A percentile compares a stretch with the other conserved stretches of the same genome.
Evolutionary conservation across 2,113 vertebrate species (phyloP).

Genomic region (Psittacara wagleri): DNA sequence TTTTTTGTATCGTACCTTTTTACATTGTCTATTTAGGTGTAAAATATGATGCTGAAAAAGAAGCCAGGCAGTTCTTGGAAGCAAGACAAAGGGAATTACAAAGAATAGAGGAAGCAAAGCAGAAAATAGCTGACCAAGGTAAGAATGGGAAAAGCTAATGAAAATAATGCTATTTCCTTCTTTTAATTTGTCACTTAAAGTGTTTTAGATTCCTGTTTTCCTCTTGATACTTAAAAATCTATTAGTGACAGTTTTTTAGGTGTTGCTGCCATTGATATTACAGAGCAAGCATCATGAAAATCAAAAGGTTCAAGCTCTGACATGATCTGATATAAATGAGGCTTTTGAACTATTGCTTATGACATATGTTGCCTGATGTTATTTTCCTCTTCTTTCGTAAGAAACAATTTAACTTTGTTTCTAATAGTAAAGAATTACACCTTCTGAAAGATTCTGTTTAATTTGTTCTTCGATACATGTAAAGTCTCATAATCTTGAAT

Average conservation of each 20-base stretch:
- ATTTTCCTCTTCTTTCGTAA: not conserved
- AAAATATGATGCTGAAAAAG: conserved; percentile 94
- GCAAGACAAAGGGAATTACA: conserved; percentile 90
- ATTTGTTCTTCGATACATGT: not conserved
- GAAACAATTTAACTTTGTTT: not conserved
- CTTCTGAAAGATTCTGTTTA: not conserved
- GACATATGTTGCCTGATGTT: not conserved
- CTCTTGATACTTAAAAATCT: not conserved
- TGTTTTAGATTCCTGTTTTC: not conserved
- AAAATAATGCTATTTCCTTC: not conserved
- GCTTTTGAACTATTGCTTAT: not conserved
- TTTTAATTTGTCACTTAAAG: not conserved
- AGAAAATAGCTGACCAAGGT: conserved; percentile 92
- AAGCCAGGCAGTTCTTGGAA: conserved; percentile 90
- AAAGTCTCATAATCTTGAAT: not conserved
- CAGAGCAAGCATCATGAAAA: not conserved
- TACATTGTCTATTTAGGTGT: conserved; percentile 78
- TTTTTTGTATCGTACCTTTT: not conserved
- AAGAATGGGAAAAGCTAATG: conserved; percentile 12
- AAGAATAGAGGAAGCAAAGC: conserved; percentile 95
- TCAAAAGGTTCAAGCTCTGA: not conserved
- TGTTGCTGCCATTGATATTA: not conserved
- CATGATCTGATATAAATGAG: not conserved
- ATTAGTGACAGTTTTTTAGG: not conserved
- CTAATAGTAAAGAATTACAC: not conserved